These are phyloP conservation scores for Xylota segnis DNA, from an alignment of 2,888 invertebrate genomes.

Conservation along the genomic window DNA sequence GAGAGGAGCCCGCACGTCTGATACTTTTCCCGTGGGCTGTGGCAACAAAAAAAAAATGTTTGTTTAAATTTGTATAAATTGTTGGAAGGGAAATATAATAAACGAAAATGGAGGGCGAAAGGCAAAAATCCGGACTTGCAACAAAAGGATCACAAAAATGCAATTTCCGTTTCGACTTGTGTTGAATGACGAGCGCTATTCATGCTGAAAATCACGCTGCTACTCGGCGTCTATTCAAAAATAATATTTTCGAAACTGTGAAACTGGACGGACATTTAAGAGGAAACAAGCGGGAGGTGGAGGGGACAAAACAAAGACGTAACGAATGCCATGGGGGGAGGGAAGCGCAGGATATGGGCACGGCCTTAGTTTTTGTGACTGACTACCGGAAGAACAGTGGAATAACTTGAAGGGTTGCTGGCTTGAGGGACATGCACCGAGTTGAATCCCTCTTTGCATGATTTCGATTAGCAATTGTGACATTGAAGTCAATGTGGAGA, in stretches of 20 bases:
- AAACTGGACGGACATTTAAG: constrained; percentile 34
- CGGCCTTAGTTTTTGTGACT: too few relatives aligned
- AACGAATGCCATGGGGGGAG: constrained; percentile 15
- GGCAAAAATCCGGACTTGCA: constrained; percentile 9
- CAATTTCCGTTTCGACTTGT: constrained; percentile 59
- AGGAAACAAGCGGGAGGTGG: not conserved
- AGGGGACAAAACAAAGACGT: constrained; percentile 8
- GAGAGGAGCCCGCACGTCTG: not conserved
- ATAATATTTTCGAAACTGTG: constrained; percentile 53
- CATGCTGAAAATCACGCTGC: constrained; percentile 60
- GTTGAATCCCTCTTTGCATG: too few relatives aligned
- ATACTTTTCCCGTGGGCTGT: not conserved
- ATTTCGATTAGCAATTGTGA: too few relatives aligned
- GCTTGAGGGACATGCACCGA: too few relatives aligned
- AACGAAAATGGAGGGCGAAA: not conserved
- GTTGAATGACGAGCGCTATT: constrained; percentile 55
- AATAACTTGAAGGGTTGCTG: too few relatives aligned
- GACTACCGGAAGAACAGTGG: too few relatives aligned
- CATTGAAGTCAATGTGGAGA: too few relatives aligned
- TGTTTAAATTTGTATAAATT: constrained; percentile 5
- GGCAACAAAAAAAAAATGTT: not conserved
- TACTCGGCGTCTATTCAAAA: constrained; percentile 59
- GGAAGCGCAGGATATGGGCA: constrained; percentile 1
- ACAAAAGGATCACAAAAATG: constrained; percentile 63
- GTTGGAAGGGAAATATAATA: constrained; percentile 10